These are phyloP conservation scores for Hololepta plana DNA, from an alignment of 2,888 invertebrate species.

Conservation along the genomic window DNA sequence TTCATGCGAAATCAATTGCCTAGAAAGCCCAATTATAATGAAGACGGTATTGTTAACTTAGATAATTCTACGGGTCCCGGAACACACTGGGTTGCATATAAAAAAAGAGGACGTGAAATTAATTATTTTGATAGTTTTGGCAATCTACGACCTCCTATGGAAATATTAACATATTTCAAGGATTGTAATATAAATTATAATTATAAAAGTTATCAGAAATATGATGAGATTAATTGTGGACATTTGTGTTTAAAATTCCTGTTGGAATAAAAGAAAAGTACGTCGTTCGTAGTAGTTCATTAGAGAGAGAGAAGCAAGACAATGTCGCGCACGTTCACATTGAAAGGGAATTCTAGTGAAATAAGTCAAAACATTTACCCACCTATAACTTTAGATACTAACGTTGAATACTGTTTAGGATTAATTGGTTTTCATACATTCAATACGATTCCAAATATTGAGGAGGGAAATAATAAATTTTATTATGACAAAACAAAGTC, in stretches of 20 bases:
- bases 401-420: slow-evolving; percentile 12
- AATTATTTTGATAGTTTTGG: slow-evolving; percentile 21
- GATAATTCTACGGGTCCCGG: slow-evolving; percentile 13
- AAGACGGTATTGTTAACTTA: slow-evolving; percentile 15
- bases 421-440: slow-evolving; percentile 15
- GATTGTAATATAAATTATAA: slow-evolving; percentile 13
- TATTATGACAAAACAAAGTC: slow-evolving; percentile 9
- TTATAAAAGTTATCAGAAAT: slow-evolving; percentile 14
- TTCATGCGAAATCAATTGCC: slow-evolving; percentile 22
- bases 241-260: slow-evolving; percentile 16
- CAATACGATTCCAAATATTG: slow-evolving; percentile 18
- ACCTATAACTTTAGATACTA: slow-evolving; percentile 11
- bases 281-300: too few species aligned
- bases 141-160: slow-evolving; percentile 15
- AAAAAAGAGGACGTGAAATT: slow-evolving; percentile 13
- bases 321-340: slow-evolving; percentile 14
- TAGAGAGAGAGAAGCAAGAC: slow-evolving; percentile 7
- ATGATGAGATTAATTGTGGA: slow-evolving; percentile 14
- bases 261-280: too few species aligned
- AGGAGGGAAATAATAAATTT: slow-evolving; percentile 17
- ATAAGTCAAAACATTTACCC: slow-evolving; percentile 12
- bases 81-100: slow-evolving; percentile 20
- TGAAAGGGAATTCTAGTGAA: slow-evolving; percentile 12
- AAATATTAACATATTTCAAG: slow-evolving; percentile 14
- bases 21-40: slow-evolving; percentile 10